Conservation (phyloP, 2,797 vertebrate species). For the Pempheris klunzingeri region DNA sequence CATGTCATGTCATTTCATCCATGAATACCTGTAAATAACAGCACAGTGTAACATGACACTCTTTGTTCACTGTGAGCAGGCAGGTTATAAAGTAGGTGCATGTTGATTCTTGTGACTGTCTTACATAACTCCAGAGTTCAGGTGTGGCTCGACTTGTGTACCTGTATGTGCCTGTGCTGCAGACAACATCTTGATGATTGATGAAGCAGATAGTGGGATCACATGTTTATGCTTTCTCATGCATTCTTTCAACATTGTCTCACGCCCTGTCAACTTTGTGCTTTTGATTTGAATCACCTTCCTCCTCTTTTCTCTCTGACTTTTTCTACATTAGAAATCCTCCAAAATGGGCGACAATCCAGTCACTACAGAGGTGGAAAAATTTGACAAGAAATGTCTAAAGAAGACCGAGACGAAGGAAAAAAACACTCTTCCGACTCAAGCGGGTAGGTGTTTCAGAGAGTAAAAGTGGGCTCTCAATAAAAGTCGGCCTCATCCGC, state of each 20-base stretch:
- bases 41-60: slow-evolving; percentile 22
- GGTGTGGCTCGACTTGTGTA: slow-evolving; percentile 13
- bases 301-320: neutral
- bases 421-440: slow-evolving; percentile 69
- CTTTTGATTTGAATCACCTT: neutral
- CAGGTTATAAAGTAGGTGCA: neutral
- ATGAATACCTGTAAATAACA: slow-evolving; percentile 6
- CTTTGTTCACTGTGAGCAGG: slow-evolving; percentile 17
- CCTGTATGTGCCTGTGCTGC: slow-evolving; percentile 50
- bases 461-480: neutral
- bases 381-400: slow-evolving; percentile 71
- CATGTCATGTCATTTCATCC: too few species aligned
- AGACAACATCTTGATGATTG: neutral
- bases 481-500: neutral
- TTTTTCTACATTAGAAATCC: slow-evolving; percentile 46
- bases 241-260: neutral
- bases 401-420: slow-evolving; percentile 71
- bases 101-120: slow-evolving; percentile 21
- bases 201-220: neutral
- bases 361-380: slow-evolving; percentile 66
- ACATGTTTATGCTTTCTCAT: neutral
- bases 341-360: slow-evolving; percentile 73
- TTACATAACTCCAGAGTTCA: slow-evolving; percentile 39
- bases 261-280: too few species aligned
- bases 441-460: slow-evolving; percentile 71